Base-by-base conservation (phyloP, 2,113 vertebrate genomes). In the Jaculus jaculus region DNA sequence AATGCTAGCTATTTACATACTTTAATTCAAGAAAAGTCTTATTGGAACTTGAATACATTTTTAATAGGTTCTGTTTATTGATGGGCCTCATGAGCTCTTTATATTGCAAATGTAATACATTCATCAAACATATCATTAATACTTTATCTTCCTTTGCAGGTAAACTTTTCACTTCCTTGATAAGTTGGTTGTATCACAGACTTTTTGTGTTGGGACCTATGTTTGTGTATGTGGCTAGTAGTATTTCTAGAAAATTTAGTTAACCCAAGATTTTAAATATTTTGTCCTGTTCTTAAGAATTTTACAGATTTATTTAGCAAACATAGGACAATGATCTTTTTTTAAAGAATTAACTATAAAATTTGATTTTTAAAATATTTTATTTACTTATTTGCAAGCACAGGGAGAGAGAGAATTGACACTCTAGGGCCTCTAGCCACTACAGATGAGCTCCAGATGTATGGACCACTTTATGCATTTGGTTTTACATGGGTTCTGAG, bases 91-190 rank as follows among this genome's bases (percentile, higher is more conserved):
- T n/a, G 7, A 54, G 4, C 75, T 87, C 2, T 54, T 74, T 51
- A 72, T 68, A 42, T 68, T 90, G 68, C 81, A 5, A 7, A 84
- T 54, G 4, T 16, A 71, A 30, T 65, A 80, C 4, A 15, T 3
- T 71, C 75, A 54, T 69, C 47, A 84, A 18, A 68, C 65, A 24
- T 71, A 71, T 23, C 24, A 84, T 28, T n/a, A 71, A 68, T 61
- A 86, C 34, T 74, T 86, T 30, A 1, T 90, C 20, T 18, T 18
- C 17, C 91, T 61, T 3, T 86, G 9, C 63, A 21, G 2, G 20
- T 77, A 71, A 17, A 79, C 80, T 92, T 42, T 79, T 86, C 23
- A 58, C 20, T 94, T 89, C 68, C 26, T 83, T 84, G 28, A 54
- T 37, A 30, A 78, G 28, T 34, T 58, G 0, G 15, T 63, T n/a